These are phyloP conservation scores for Rhagium mordax DNA, from an alignment of 2,888 invertebrate species.

Conservation along the genomic window DNA sequence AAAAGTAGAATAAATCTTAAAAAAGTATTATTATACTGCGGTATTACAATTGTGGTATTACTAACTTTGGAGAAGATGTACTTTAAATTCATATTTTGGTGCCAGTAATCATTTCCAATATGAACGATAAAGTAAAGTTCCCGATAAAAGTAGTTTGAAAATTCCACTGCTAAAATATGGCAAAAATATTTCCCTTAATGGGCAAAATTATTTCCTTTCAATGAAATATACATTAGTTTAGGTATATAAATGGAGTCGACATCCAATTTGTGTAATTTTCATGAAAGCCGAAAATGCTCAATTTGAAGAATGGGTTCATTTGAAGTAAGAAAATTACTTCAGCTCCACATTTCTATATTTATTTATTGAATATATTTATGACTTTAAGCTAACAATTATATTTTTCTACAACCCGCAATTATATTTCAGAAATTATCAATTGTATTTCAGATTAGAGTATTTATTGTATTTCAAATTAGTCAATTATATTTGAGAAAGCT, in stretches of 20 bases:
- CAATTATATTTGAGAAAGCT: no score
- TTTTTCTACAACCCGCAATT: no score
- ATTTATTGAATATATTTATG: no score
- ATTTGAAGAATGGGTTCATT: neutral
- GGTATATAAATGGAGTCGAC: neutral
- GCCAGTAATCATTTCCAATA: neutral
- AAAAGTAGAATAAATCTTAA: no score
- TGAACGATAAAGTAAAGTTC: neutral
- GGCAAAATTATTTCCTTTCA: constrained; percentile 5
- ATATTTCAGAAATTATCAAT: no score
- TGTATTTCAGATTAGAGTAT: no score
- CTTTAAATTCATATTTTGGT: neutral
- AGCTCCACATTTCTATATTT: no score
- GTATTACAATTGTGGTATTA: no score
- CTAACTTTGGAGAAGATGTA: neutral
- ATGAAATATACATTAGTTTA: neutral
- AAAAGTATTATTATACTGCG: no score
- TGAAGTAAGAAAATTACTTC: neutral
- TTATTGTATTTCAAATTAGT: no score
- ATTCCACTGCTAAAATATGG: neutral
- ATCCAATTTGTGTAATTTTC: constrained; percentile 8
- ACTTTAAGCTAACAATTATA: no score
- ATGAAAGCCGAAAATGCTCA: neutral
- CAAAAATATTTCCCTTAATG: constrained; percentile 5
- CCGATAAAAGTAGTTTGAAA: neutral